These are phyloP conservation scores for Drosophila nigritarsus DNA, from an alignment of 2,888 invertebrate genomes.

Conservation along the genomic window DNA sequence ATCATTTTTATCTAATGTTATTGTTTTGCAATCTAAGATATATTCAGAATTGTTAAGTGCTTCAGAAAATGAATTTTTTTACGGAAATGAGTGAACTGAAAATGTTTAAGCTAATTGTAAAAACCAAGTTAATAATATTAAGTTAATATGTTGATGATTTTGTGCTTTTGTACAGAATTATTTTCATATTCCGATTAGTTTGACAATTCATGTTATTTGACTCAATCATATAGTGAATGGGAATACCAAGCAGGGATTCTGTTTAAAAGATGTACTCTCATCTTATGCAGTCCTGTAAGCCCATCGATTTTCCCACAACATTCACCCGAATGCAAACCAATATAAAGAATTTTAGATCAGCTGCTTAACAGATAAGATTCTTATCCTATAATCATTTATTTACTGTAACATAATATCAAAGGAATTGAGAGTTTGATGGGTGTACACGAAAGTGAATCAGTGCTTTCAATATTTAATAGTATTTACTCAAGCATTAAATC, in stretches of 20 bases:
- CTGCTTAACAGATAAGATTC: neutral
- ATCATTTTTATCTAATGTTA: neutral
- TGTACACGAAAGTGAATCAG: neutral
- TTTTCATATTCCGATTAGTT: neutral
- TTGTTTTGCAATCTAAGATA: neutral
- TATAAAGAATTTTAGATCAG: neutral
- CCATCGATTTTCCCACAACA: neutral
- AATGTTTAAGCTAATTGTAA: neutral
- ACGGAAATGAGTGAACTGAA: neutral
- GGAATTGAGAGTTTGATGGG: neutral
- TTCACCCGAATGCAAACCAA: neutral
- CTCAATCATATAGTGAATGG: fast-evolving
- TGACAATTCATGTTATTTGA: neutral
- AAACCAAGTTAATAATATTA: neutral
- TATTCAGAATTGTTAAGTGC: neutral
- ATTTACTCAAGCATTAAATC: slow-evolving; percentile 28
- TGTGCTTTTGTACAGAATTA: too few species aligned
- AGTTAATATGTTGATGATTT: neutral
- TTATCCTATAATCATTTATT: neutral
- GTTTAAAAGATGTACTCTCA: neutral
- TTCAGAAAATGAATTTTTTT: neutral
- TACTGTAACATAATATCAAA: neutral
- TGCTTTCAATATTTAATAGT: slow-evolving; percentile 10
- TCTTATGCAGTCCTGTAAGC: neutral
- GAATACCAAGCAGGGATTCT: neutral